phyloP scores from a whole-genome alignment of 2,113 vertebrate species.

The Lipotes vexillifer region DNA sequence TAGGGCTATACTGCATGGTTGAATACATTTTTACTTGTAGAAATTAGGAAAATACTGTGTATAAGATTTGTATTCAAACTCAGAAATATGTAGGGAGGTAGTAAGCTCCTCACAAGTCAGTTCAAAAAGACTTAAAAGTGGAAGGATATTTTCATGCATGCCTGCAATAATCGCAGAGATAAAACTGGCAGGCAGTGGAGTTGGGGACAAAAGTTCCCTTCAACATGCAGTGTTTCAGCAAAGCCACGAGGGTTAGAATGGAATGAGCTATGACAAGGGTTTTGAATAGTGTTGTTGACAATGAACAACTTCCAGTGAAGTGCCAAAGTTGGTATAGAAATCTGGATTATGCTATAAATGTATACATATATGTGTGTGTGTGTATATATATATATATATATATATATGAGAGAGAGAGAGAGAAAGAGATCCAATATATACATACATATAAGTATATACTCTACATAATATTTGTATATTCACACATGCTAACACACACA shows the following conservation, averaged over 20 bases:
- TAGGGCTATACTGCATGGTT: background rate
- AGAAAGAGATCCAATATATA: too few relatives aligned
- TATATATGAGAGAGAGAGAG: background rate
- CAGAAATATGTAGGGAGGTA: background rate
- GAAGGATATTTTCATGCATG: background rate
- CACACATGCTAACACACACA: fast-evolving
- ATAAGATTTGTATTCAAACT: background rate
- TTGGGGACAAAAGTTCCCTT: background rate
- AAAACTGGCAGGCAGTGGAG: fast-evolving
- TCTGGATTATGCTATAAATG: background rate
- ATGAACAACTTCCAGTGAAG: background rate
- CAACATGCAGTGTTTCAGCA: background rate
- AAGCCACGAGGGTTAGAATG: background rate
- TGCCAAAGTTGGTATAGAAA: background rate
- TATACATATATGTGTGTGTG: fast-evolving
- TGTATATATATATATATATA: background rate
- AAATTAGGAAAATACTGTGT: background rate
- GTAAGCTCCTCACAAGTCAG: background rate
- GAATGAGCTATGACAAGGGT: background rate
- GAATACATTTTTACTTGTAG: background rate
- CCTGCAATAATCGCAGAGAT: background rate
- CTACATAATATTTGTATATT: background rate
- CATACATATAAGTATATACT: background rate
- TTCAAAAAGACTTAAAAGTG: background rate
- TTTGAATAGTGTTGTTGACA: background rate